A percentile compares a stretch with the other conserved stretches of the same genome.
Evolutionary conservation across 2,888 invertebrate genomes (phyloP).

Genomic region (Andrena fulva): DNA sequence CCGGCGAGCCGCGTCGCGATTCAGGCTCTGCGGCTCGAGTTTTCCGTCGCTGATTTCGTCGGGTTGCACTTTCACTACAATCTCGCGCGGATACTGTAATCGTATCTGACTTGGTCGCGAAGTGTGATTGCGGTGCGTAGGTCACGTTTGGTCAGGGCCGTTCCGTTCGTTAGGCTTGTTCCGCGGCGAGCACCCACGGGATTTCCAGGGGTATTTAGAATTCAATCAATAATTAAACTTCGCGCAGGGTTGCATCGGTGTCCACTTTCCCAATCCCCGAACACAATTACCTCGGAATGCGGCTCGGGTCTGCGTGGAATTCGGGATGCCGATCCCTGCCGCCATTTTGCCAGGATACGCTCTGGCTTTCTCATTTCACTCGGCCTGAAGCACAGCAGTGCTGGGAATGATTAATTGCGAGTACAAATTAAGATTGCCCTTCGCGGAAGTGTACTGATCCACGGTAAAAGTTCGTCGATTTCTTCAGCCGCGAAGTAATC

Average conservation of each 20-base stretch:
- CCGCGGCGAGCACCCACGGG: neutral
- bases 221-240: slow-evolving; percentile 16
- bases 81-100: neutral
- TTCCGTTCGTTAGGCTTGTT: too few relatives aligned
- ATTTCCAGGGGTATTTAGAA: neutral
- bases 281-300: slow-evolving; percentile 68
- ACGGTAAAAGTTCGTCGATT: slow-evolving; percentile 8
- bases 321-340: slow-evolving; percentile 47
- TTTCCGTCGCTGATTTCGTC: neutral
- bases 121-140: too few relatives aligned
- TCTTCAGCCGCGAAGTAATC: slow-evolving; percentile 14
- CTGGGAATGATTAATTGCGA: slow-evolving; percentile 31
- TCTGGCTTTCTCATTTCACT: slow-evolving; percentile 29
- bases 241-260: neutral
- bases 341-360: neutral
- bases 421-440: neutral
- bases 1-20: slow-evolving; percentile 17
- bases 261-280: slow-evolving; percentile 28
- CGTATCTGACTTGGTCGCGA: neutral
- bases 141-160: too few relatives aligned
- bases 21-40: slow-evolving; percentile 9
- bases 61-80: slow-evolving; percentile 1
- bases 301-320: slow-evolving; percentile 63
- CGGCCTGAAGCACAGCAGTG: neutral
- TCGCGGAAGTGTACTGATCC: slow-evolving; percentile 1